A percentile compares a stretch with the other conserved stretches of the same genome.
Evolutionary conservation across 2,797 vertebrate genomes (phyloP).

Genomic region (Anguilla marmorata): DNA sequence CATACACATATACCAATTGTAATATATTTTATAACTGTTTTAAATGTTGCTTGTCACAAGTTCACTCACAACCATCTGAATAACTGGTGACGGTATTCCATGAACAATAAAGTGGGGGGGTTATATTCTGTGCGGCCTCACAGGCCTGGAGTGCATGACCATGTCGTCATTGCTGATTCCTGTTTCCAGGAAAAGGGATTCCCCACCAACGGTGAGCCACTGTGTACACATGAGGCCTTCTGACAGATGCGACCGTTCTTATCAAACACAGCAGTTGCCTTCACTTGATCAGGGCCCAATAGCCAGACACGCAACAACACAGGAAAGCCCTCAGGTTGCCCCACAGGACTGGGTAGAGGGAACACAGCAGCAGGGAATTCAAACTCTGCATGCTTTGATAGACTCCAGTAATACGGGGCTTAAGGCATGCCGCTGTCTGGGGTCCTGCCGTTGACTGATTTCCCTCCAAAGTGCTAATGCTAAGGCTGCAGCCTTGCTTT

Average conservation of each 20-base stretch:
- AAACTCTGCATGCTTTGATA: not conserved
- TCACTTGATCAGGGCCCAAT: conserved; percentile 19
- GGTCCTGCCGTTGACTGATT: not conserved
- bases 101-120: not conserved
- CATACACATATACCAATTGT: too few species aligned
- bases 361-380: conserved; percentile 9
- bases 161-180: not conserved
- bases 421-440: not conserved
- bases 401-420: conserved; percentile 9
- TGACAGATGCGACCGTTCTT: conserved; percentile 23
- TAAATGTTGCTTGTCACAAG: not conserved
- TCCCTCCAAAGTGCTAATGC: not conserved
- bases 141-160: not conserved
- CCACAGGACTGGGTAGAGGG: not conserved
- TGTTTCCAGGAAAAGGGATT: not conserved
- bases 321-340: not conserved
- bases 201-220: conserved; percentile 17
- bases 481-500: not conserved
- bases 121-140: not conserved
- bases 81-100: not conserved
- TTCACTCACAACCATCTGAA: not conserved
- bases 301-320: not conserved
- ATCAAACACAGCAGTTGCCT: conserved; percentile 14
- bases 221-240: not conserved
- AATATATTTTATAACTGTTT: not conserved